Evolutionary conservation across 2,113 vertebrate genomes (phyloP).

Genomic region (Phalacrocorax aristotelis): DNA sequence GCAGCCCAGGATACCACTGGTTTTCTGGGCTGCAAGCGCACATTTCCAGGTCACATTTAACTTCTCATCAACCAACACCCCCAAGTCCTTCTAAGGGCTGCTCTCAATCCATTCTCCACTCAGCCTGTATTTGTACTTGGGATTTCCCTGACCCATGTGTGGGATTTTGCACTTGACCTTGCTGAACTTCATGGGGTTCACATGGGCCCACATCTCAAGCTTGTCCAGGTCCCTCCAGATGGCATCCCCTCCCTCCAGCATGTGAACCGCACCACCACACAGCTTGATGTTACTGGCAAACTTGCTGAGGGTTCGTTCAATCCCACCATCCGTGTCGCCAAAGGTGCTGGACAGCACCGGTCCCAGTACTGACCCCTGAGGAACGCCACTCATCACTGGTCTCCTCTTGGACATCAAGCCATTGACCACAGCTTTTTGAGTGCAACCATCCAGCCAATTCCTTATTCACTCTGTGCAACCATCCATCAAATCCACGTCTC

Average conservation of each 20-base stretch:
- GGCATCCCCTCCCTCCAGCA: neutral
- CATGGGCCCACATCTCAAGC: neutral
- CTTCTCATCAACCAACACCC: neutral
- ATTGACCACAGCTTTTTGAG: neutral
- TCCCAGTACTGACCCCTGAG: neutral
- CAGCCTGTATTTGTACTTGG: neutral
- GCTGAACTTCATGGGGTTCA: neutral
- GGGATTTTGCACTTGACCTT: neutral
- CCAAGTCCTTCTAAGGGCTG: neutral
- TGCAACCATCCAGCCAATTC: neutral
- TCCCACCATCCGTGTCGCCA: neutral
- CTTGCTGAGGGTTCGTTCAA: neutral
- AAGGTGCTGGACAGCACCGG: neutral
- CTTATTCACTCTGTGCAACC: neutral
- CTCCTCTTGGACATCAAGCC: neutral
- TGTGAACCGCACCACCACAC: neutral
- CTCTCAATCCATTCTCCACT: neutral
- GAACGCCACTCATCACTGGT: neutral
- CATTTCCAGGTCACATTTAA: neutral
- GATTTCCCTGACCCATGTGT: neutral
- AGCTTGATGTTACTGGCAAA: neutral
- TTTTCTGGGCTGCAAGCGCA: neutral
- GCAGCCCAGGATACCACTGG: neutral
- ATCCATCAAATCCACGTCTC: neutral
- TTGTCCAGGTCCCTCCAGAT: neutral